Evolutionary conservation across 1,140 invertebrate species (phyloP).

Genomic region (Drosophila obscura): DNA sequence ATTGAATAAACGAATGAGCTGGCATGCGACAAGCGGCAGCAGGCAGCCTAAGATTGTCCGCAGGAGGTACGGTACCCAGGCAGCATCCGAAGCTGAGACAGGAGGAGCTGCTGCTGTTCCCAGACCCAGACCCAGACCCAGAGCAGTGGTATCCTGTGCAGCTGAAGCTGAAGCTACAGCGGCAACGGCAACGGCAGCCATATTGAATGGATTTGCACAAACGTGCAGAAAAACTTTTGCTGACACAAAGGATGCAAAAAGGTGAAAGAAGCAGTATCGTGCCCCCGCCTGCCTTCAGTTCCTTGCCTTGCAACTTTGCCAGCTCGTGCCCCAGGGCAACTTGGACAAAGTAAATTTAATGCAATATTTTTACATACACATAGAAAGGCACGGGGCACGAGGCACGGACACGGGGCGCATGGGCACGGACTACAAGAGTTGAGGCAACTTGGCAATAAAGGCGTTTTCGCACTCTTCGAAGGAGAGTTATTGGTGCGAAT

Average conservation of each 20-base stretch:
- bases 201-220: slow-evolving; percentile 81
- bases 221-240: slow-evolving; percentile 81
- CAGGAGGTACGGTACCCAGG: slow-evolving; percentile 39
- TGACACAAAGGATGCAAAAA: slow-evolving; percentile 80
- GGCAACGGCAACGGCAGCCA: slow-evolving; percentile 68
- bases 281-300: background rate
- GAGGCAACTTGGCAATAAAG: slow-evolving; percentile 22
- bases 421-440: slow-evolving; percentile 12
- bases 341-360: slow-evolving; percentile 70
- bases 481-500: slow-evolving; percentile 69
- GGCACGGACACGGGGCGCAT: background rate
- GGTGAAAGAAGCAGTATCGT: slow-evolving; percentile 65
- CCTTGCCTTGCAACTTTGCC: slow-evolving; percentile 1
- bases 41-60: slow-evolving; percentile 69
- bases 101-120: background rate
- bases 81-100: too few relatives aligned
- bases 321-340: slow-evolving; percentile 30
- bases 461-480: slow-evolving; percentile 32
- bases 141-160: slow-evolving; percentile 10
- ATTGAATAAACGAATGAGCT: slow-evolving; percentile 75
- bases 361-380: slow-evolving; percentile 69
- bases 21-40: slow-evolving; percentile 30
- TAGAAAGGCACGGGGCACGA: slow-evolving; percentile 16
- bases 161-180: slow-evolving; percentile 17
- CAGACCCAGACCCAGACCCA: background rate